Percentiles rank a stretch among this genome's conserved stretches.
phyloP scores from a whole-genome alignment of 2,888 invertebrate genomes.

The Drosophila tanythrix region DNA sequence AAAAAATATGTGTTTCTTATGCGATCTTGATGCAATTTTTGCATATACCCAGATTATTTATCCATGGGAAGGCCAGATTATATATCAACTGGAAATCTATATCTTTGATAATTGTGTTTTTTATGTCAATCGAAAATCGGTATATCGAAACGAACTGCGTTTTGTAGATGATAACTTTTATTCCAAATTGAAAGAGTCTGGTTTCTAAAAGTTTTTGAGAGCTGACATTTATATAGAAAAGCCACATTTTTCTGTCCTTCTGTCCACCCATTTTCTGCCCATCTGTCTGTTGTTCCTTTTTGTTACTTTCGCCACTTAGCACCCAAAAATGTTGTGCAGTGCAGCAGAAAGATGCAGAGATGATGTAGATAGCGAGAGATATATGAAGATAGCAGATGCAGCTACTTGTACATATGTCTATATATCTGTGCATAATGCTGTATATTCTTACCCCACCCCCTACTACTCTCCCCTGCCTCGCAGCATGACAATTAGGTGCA shows the following conservation, averaged over 20 bases:
- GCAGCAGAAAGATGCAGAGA: neutral
- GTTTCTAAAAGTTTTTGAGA: neutral
- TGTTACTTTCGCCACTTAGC: neutral
- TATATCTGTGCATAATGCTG: conserved; percentile 10
- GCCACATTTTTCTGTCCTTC: neutral
- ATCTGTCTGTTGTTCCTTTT: neutral
- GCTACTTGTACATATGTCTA: neutral
- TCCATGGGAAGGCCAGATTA: too few relatives aligned
- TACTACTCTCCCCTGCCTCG: neutral
- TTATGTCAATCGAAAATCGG: neutral
- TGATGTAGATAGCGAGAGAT: neutral
- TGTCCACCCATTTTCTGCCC: neutral
- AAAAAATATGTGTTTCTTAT: too few relatives aligned
- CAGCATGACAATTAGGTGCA: conserved; percentile 78
- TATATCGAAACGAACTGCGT: neutral
- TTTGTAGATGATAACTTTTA: neutral
- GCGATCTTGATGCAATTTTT: too few relatives aligned
- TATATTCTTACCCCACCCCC: neutral
- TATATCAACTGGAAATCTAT: neutral
- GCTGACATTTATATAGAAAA: neutral
- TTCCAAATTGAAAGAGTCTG: neutral
- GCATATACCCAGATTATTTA: too few relatives aligned
- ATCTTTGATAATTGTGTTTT: too few relatives aligned
- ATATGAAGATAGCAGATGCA: conserved; percentile 10
- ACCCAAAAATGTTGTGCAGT: neutral